These are phyloP conservation scores for Antechinus flavipes DNA, from an alignment of 2,113 vertebrate species.

Conservation along the genomic window DNA sequence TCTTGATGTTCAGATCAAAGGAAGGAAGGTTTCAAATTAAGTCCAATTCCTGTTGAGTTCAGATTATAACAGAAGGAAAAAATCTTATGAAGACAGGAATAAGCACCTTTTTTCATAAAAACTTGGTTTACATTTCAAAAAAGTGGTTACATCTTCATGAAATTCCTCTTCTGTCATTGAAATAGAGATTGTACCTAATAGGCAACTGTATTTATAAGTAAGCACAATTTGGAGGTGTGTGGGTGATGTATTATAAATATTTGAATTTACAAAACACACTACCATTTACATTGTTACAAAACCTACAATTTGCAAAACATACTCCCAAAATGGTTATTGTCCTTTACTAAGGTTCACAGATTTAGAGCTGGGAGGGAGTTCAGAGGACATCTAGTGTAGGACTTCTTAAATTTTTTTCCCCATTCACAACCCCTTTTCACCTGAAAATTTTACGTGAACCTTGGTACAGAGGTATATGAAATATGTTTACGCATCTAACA, in stretches of 20 bases:
- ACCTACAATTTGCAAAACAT: background rate
- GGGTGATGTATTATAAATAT: background rate
- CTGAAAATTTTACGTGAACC: too few relatives aligned
- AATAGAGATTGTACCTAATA: background rate
- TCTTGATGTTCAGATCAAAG: background rate
- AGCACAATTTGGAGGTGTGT: background rate
- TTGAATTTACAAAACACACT: background rate
- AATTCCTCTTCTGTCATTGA: background rate
- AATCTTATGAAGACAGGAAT: background rate
- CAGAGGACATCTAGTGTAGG: background rate
- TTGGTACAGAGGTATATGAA: too few relatives aligned
- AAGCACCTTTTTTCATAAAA: constrained; percentile 23
- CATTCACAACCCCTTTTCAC: too few relatives aligned
- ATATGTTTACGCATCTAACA: too few relatives aligned
- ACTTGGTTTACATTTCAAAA: background rate
- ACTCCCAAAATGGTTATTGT: background rate
- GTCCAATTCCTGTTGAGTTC: background rate
- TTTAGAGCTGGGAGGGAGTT: background rate
- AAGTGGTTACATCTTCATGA: background rate
- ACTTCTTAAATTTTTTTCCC: too few relatives aligned
- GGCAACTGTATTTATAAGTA: constrained; percentile 16
- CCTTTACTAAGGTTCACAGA: background rate
- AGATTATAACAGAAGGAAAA: background rate
- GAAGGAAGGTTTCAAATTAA: background rate
- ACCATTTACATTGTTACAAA: background rate